Evolutionary conservation across 2,888 invertebrate genomes (phyloP), one percentile per base, ranked within the genome.

Genomic region (Plutella xylostella): DNA sequence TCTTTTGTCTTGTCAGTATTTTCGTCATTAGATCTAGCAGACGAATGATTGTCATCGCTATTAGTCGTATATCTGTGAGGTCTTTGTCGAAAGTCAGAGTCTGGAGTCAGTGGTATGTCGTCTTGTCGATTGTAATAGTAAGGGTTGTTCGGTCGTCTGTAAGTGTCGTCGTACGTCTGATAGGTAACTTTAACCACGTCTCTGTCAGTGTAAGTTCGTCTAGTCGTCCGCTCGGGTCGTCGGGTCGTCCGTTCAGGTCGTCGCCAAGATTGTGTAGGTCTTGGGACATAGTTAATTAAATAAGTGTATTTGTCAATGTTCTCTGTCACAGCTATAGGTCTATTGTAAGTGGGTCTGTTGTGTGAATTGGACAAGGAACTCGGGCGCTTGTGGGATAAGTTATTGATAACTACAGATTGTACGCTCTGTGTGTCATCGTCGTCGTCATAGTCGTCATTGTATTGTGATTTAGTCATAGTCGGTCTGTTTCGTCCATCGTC

Each of bases 231-330:
- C n/a, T n/a, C n/a, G n/a, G 60, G 63, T 51, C 68, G 60, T 65
- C 67, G 69, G 28, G 78, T 82, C 1, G 72, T 72, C 45, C 71
- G 71, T n/a, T n/a, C n/a, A n/a, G n/a, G n/a, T n/a, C n/a, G n/a
- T 65, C 82, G 67, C 70, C 74, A 83, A 2, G 83, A 73, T 54
- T 78, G 74, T 20, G 84, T 84, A 39, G 84, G 77, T 66, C 76
- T 66, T 0, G 85, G 85, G n/a, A 85, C 85, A 49, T 84, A 85
- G 53, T 85, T 85, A 12, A 85, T 85, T 1, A 85, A 61, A 51
- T 85, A 85, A 45, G 85, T 85, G 46, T 73, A 84, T 63, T 79
- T 80, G 64, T 84, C 72, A 44, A 73, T 63, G 49, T 83, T 83
- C 59, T 80, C 82, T 47, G 85, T 85, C 43, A 83, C 83, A 45